Evolutionary conservation across 2,888 invertebrate genomes (phyloP).

Genomic region (Lordiphosa andalusiaca): DNA sequence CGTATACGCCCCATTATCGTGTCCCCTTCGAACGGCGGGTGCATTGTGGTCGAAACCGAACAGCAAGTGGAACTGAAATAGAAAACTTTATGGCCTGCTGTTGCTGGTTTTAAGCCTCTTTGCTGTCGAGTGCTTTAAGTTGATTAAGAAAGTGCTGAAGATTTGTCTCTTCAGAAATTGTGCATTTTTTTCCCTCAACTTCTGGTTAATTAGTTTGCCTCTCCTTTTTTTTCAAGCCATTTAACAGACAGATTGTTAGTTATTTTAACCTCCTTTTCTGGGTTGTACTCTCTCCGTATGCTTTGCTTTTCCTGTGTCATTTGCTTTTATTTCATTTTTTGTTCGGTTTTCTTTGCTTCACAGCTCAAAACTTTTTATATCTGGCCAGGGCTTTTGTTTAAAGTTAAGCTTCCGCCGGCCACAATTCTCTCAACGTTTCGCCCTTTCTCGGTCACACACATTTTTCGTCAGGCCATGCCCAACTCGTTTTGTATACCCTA

Average conservation of each 20-base stretch:
- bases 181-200: constrained; percentile 16
- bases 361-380: constrained; percentile 8
- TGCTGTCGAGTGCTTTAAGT: neutral
- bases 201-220: constrained; percentile 57
- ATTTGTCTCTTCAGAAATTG: constrained; percentile 6
- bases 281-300: constrained; percentile 37
- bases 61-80: constrained; percentile 1
- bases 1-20: constrained; percentile 54
- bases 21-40: constrained; percentile 28
- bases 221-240: constrained; percentile 42
- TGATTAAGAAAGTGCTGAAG: constrained; percentile 11
- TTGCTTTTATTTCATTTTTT: constrained; percentile 33
- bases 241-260: constrained; percentile 41
- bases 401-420: constrained; percentile 30
- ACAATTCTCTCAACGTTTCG: constrained; percentile 9
- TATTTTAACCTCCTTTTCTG: constrained; percentile 8
- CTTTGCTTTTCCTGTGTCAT: constrained; percentile 42
- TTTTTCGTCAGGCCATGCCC: too few relatives aligned
- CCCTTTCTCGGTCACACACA: too few relatives aligned
- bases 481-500: too few relatives aligned
- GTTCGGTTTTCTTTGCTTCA: constrained; percentile 8
- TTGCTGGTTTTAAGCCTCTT: neutral
- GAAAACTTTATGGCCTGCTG: constrained; percentile 1
- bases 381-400: constrained; percentile 42
- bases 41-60: constrained; percentile 18